phyloP scores from a whole-genome alignment of 2,797 vertebrate species.

The Catamblyrhynchus diadema region DNA sequence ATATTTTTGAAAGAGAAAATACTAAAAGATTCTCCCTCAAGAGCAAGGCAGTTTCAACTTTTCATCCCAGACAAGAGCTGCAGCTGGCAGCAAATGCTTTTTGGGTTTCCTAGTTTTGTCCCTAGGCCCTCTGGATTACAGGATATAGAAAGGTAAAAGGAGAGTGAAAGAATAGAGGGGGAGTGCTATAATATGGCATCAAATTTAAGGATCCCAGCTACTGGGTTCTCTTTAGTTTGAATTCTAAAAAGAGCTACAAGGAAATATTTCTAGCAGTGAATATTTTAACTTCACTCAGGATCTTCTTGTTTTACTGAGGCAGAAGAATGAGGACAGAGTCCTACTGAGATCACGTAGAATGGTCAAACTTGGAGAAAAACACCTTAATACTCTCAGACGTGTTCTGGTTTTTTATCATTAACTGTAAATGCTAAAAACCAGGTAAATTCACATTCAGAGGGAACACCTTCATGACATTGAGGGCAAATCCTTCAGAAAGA shows the following conservation, averaged over 20 bases:
- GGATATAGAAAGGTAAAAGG: not conserved
- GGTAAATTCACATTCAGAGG: not conserved
- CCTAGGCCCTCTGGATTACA: not conserved
- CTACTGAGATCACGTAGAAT: not conserved
- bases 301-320: not conserved
- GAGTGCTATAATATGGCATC: not conserved
- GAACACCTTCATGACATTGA: not conserved
- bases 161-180: not conserved
- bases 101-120: not conserved
- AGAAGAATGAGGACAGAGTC: not conserved
- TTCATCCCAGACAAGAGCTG: not conserved
- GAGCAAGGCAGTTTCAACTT: not conserved
- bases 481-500: not conserved
- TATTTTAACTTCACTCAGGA: not conserved
- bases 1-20: not conserved
- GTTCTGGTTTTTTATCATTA: not conserved
- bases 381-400: not conserved
- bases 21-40: not conserved
- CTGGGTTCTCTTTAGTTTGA: not conserved
- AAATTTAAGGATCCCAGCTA: not conserved
- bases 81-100: not conserved
- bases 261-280: not conserved
- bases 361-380: not conserved
- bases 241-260: not conserved
- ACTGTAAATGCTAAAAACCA: not conserved